Evolutionary conservation across 2,113 vertebrate genomes (phyloP), one percentile per base, ranked within the genome.

Genomic region (Ceyx margarethae): DNA sequence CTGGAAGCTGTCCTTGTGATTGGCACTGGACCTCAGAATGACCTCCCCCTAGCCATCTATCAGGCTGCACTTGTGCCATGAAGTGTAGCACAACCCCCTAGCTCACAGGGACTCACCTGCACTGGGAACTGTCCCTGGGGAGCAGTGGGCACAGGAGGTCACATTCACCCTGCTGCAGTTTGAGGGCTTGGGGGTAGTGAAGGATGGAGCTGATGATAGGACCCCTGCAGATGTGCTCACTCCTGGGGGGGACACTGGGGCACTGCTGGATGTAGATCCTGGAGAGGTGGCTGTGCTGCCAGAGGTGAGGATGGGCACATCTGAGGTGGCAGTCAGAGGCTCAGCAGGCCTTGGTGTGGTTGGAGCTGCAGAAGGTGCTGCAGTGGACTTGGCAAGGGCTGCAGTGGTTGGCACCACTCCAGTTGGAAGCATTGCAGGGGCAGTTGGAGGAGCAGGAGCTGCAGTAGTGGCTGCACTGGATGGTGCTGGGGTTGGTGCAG

Each of bases 101-200:
- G 37, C 77, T 75, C 56, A 45, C 35, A 20, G 5, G 11, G 23
- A 9, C 54, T 58, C 94, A 97, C 98, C 98, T 86, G 96, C 96
- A 20, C 56, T 94, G 54, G 97, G 97, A 67, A 96, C 96, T 0
- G 98, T 98, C 48, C 98, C 98, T 1, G 98, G 97, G 9, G 96
- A 84, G 69, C 98, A 99, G 35, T 5, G 89, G 75, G 95, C 94
- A 89, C 98, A 99, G 76, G 94, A 80, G 7, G 98, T 98, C 43
- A 94, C 93, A 16, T 99, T 98, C 78, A 98, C 97, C 2, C 33
- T 31, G 15, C 90, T 96, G 96, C 98, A 99, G 95, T 91, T 97
- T 1, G 96, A 87, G 57, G 96, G 92, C 13, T 94, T 95, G 77
- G 93, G 80, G 43, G 93, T 97, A 91, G 8, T 83, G 53, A 75